Evolutionary conservation across 1,140 invertebrate genomes (phyloP), one percentile per base, ranked within the genome.

Genomic region (Stegodyphus mimosarum): DNA sequence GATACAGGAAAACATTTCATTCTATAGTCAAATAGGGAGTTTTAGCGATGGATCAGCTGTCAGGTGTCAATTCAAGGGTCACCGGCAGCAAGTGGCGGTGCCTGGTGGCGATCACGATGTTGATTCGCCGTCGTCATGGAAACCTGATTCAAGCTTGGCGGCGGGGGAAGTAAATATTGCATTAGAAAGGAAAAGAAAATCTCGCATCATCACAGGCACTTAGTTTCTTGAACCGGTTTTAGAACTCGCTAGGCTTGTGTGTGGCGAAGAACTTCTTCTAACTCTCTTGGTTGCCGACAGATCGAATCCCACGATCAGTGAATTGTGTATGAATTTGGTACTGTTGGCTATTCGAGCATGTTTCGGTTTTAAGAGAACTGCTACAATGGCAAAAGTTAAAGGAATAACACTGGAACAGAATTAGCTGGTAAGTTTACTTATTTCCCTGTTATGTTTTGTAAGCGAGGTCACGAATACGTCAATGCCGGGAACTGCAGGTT

Each of bases 181-280:
- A 55, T 69, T 7, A 60, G 64, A 51, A 4, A 15, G 50, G 55
- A 77, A 67, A 50, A 52, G 51, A 70, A 48, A 10, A 79, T 53
- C 50, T 18, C 73, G 17, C 17, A 15, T 53, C 60, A 49, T 70
- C 7, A 9, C 6, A 15, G 11, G 11, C 51, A 15, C 33, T 69
- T 50, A 79, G 52, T 55, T 79, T 79, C 77, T 79, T 79, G 77
- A 79, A 79, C 77, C 77, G 77, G 77, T 79, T 79, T 79, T 70
- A 18, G 64, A 53, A 70, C 33, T 33, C 52, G 53, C 67, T 79
- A 15, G 77, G 50, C 52, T 11, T 51, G 64, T 53, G 69, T 13
- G 52, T 51, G 50, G 17, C 6, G 55, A 76, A 60, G 74, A 66
- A 76, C 74, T 51, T 55, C 50, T 64, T 74, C 3, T 33, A 1